Conservation (phyloP, 2,797 vertebrate species). For the Chromobotia macracanthus region DNA sequence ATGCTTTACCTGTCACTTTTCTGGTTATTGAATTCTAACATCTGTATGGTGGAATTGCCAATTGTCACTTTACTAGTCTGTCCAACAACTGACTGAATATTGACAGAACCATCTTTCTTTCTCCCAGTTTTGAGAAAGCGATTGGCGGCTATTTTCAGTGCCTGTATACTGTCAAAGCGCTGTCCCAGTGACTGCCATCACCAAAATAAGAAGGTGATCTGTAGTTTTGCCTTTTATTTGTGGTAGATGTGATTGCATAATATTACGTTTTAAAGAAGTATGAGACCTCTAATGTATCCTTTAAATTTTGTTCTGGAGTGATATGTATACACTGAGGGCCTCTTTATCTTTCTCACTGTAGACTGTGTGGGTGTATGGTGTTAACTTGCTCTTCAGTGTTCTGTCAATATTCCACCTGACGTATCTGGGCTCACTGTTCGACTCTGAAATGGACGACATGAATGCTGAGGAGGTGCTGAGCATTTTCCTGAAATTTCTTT, state of each 20-base stretch:
- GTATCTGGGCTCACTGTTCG: constrained; percentile 91
- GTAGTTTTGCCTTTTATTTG: neutral
- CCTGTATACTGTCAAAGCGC: constrained; percentile 85
- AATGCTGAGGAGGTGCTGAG: constrained; percentile 81
- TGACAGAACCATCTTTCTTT: neutral
- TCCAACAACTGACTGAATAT: neutral
- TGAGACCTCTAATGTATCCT: neutral
- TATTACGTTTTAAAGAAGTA: neutral
- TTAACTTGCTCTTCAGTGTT: constrained; percentile 82
- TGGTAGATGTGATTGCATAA: neutral
- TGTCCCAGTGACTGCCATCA: constrained; percentile 83
- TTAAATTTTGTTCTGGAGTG: neutral
- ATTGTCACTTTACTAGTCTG: neutral
- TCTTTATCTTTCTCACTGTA: constrained; percentile 53
- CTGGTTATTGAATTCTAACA: neutral
- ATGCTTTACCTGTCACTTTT: neutral
- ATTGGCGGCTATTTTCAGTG: constrained; percentile 83
- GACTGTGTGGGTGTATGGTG: constrained; percentile 79
- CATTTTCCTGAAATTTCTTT: neutral
- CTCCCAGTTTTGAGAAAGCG: constrained; percentile 84
- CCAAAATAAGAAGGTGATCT: constrained; percentile 80
- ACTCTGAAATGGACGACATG: constrained; percentile 82
- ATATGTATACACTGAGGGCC: neutral
- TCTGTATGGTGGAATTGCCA: neutral
- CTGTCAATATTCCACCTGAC: constrained; percentile 86